A percentile compares a stretch with the other conserved stretches of the same genome.
Evolutionary conservation across 2,113 vertebrate genomes (phyloP).

Genomic region (Zosterops borbonicus): DNA sequence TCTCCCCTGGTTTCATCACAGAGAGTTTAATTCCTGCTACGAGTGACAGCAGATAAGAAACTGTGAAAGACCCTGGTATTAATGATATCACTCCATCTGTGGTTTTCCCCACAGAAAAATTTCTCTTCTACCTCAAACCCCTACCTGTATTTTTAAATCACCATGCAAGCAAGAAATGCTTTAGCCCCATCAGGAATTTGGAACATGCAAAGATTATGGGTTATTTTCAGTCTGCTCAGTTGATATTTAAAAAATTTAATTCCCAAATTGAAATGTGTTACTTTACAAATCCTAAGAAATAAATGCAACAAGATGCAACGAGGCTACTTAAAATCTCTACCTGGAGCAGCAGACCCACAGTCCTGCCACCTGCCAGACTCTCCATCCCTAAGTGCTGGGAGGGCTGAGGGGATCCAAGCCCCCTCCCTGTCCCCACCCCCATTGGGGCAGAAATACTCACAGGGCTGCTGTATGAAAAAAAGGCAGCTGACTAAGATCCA

Average conservation of each 20-base stretch:
- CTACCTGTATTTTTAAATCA: not conserved
- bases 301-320: not conserved
- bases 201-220: not conserved
- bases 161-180: not conserved
- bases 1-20: accelerated
- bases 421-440: not conserved
- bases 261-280: not conserved
- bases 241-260: not conserved
- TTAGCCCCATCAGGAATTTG: not conserved
- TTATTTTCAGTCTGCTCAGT: not conserved
- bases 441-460: not conserved
- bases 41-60: not conserved
- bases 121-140: not conserved
- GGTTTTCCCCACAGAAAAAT: not conserved
- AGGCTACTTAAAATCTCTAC: not conserved
- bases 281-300: not conserved
- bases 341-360: not conserved
- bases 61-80: not conserved
- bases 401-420: not conserved
- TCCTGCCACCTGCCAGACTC: not conserved
- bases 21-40: not conserved
- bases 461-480: not conserved
- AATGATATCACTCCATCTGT: not conserved
- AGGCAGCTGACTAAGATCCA: slow-evolving; percentile 3
- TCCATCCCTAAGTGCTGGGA: not conserved